These are phyloP conservation scores for Petrolisthes manimaculis DNA, from an alignment of 2,888 invertebrate species.

Conservation along the genomic window DNA sequence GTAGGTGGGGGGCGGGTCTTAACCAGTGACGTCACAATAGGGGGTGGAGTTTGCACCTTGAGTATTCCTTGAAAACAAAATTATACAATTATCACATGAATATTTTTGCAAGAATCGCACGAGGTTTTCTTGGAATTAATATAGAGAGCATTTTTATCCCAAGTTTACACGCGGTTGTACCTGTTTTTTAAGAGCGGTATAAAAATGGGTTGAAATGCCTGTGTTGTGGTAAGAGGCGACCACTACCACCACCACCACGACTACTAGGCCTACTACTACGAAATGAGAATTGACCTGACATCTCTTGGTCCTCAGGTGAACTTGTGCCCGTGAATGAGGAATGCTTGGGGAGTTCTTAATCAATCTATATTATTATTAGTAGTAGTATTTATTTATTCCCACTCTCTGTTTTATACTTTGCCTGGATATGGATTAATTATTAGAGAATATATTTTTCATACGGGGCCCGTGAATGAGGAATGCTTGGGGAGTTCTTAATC, in stretches of 20 bases:
- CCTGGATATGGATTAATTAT: too few relatives aligned
- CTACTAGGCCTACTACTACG: background rate
- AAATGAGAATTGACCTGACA: conserved; percentile 28
- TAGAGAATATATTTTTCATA: too few relatives aligned
- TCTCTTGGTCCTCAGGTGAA: conserved; percentile 30
- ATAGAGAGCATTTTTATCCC: background rate
- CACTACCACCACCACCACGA: too few relatives aligned
- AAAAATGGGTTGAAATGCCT: background rate
- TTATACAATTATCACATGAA: conserved; percentile 25
- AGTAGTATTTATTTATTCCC: too few relatives aligned
- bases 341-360: conserved; percentile 31
- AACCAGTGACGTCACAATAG: conserved; percentile 26
- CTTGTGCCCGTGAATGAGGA: conserved; percentile 37
- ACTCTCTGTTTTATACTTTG: too few relatives aligned
- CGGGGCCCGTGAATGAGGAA: conserved; percentile 36
- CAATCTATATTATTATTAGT: too few relatives aligned
- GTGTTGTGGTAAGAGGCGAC: background rate
- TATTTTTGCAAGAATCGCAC: conserved; percentile 7
- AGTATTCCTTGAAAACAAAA: conserved; percentile 29
- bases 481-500: conserved; percentile 30
- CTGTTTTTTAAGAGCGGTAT: background rate
- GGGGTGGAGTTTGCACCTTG: conserved; percentile 29
- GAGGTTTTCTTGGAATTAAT: background rate
- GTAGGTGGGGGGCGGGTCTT: conserved; percentile 38
- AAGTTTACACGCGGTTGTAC: background rate